A percentile compares a stretch with the other conserved stretches of the same genome.
These are phyloP conservation scores for Hapalemur alaotrensis DNA, from an alignment of 2,797 vertebrate species.

Conservation along the genomic window DNA sequence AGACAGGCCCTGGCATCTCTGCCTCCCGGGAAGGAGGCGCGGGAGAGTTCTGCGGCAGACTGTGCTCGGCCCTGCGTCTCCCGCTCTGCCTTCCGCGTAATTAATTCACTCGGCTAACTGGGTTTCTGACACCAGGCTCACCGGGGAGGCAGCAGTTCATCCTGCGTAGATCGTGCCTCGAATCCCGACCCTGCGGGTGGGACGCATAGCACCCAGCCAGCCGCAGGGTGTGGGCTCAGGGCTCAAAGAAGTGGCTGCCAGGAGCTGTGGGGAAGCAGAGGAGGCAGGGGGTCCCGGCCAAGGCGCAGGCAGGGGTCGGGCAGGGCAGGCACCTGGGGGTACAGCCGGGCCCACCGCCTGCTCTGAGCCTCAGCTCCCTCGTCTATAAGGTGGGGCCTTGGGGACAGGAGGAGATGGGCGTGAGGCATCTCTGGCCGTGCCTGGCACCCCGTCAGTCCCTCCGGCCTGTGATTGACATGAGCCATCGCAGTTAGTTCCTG, in stretches of 20 bases:
- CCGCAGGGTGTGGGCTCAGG: not conserved
- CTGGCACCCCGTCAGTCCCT: not conserved
- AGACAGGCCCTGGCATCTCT: not conserved
- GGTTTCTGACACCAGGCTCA: not conserved
- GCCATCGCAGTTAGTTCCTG: not conserved
- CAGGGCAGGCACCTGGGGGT: not conserved
- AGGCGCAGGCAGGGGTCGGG: not conserved
- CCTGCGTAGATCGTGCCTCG: not conserved
- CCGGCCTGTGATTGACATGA: accelerated
- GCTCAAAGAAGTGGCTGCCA: not conserved
- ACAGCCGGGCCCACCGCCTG: not conserved
- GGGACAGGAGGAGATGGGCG: not conserved
- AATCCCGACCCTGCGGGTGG: not conserved
- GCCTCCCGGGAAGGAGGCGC: not conserved
- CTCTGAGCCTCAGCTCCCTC: not conserved
- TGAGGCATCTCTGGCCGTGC: accelerated
- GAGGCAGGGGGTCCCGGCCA: not conserved
- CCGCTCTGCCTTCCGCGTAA: accelerated
- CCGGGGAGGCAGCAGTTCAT: not conserved
- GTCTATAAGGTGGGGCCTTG: not conserved
- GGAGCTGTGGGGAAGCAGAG: not conserved
- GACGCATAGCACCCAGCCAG: too few species aligned
- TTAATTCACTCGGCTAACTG: not conserved
- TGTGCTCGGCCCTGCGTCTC: accelerated
- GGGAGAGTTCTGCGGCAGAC: not conserved